These are phyloP conservation scores for Drosophila insularis DNA, from an alignment of 1,140 invertebrate species.

Conservation along the genomic window DNA sequence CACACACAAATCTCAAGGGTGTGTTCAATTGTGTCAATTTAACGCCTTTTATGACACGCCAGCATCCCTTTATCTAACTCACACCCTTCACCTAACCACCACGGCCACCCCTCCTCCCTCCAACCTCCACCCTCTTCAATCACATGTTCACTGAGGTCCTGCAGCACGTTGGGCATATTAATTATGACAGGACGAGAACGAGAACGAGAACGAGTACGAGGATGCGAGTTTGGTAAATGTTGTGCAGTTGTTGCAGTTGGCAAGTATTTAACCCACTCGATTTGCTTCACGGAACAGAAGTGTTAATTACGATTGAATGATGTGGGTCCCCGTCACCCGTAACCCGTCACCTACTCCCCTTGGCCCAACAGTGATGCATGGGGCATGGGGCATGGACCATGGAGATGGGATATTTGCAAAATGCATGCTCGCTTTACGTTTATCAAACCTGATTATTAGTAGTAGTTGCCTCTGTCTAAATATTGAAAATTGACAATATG, in stretches of 20 bases:
- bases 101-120: background rate
- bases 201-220: conserved; percentile 17
- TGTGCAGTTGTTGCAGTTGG: conserved; percentile 30
- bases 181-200: conserved; percentile 59
- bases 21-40: conserved; percentile 82
- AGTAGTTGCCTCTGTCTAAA: conserved; percentile 63
- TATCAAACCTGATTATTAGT: conserved; percentile 73
- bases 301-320: conserved; percentile 65
- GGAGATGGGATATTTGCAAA: conserved; percentile 42
- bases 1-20: conserved; percentile 73
- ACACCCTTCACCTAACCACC: background rate
- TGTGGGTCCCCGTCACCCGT: conserved; percentile 7
- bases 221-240: conserved; percentile 26
- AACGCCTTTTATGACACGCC: conserved; percentile 75
- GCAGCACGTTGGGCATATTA: conserved; percentile 74
- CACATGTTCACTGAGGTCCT: background rate
- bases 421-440: conserved; percentile 67
- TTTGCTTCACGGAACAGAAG: conserved; percentile 51
- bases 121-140: conserved; percentile 4
- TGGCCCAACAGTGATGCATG: too few species aligned
- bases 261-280: conserved; percentile 63
- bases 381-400: background rate
- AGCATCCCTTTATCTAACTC: conserved; percentile 10
- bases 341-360: background rate
- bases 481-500: conserved; percentile 74